These are phyloP conservation scores for Typhlichthys subterraneus DNA, from an alignment of 2,797 vertebrate species.

Conservation along the genomic window DNA sequence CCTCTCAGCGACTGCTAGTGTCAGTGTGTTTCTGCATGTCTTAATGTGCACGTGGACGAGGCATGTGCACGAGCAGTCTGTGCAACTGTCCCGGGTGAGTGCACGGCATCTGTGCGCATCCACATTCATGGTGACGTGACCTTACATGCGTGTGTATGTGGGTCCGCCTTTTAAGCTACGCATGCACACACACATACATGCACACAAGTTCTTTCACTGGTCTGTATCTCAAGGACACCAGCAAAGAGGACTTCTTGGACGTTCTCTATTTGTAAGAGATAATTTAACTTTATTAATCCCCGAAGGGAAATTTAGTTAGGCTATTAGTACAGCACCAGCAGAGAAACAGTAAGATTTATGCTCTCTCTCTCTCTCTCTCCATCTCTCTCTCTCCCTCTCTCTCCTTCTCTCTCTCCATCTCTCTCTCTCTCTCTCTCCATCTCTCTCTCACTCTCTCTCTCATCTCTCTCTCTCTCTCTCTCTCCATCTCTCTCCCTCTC, in stretches of 20 bases:
- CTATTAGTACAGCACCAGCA: too few species aligned
- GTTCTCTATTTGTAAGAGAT: too few species aligned
- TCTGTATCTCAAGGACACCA: too few species aligned
- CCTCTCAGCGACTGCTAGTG: too few species aligned
- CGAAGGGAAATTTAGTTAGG: too few species aligned
- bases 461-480: neutral
- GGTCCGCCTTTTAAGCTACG: neutral
- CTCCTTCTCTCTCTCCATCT: neutral
- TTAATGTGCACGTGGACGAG: neutral
- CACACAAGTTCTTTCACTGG: too few species aligned
- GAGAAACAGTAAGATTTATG: too few species aligned
- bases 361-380: neutral
- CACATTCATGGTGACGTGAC: too few species aligned
- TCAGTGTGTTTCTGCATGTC: conserved; percentile 5
- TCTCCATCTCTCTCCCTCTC: neutral
- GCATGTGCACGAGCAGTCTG: neutral
- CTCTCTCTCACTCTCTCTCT: neutral
- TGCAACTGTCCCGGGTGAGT: neutral
- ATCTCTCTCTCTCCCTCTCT: neutral
- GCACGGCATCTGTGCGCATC: neutral
- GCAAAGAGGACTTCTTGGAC: too few species aligned
- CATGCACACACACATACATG: too few species aligned
- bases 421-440: neutral
- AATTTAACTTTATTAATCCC: too few species aligned
- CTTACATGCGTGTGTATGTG: neutral